phyloP scores from a whole-genome alignment of 2,888 invertebrate genomes.

The Exocentrus adspersus region DNA sequence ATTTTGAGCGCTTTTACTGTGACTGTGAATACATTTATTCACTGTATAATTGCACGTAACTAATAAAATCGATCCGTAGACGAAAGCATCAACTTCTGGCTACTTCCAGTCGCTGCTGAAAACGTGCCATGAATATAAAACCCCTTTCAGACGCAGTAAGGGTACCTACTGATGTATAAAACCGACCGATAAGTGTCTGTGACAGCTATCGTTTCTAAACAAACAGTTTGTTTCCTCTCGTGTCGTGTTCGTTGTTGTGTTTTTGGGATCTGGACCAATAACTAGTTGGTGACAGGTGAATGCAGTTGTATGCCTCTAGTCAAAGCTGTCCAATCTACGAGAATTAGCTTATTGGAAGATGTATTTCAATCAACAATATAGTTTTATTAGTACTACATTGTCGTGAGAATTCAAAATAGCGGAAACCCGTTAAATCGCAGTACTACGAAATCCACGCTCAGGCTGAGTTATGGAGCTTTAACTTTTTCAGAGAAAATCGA shows the following conservation, averaged over 20 bases:
- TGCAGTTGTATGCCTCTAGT: too few species aligned
- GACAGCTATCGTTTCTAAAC: neutral
- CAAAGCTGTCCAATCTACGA: too few species aligned
- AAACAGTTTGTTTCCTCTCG: neutral
- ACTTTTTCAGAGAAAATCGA: too few species aligned
- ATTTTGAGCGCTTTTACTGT: neutral
- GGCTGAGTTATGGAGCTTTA: too few species aligned
- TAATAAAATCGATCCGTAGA: slow-evolving; percentile 10
- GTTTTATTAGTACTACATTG: too few species aligned
- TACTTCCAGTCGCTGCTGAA: neutral
- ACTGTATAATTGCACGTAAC: slow-evolving; percentile 6
- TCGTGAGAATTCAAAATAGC: too few species aligned
- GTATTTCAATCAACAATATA: too few species aligned
- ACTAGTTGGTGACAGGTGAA: too few species aligned
- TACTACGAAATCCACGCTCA: too few species aligned
- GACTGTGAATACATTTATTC: neutral
- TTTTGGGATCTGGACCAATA: neutral
- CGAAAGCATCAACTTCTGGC: neutral
- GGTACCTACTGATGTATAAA: neutral
- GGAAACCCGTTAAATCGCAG: too few species aligned
- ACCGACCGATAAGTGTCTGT: neutral
- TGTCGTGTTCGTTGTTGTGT: neutral
- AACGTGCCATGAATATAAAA: neutral
- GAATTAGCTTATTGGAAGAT: too few species aligned
- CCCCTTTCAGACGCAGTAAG: neutral